These are phyloP conservation scores for Pyrochroa serraticornis DNA, from an alignment of 2,888 invertebrate genomes.

Conservation along the genomic window DNA sequence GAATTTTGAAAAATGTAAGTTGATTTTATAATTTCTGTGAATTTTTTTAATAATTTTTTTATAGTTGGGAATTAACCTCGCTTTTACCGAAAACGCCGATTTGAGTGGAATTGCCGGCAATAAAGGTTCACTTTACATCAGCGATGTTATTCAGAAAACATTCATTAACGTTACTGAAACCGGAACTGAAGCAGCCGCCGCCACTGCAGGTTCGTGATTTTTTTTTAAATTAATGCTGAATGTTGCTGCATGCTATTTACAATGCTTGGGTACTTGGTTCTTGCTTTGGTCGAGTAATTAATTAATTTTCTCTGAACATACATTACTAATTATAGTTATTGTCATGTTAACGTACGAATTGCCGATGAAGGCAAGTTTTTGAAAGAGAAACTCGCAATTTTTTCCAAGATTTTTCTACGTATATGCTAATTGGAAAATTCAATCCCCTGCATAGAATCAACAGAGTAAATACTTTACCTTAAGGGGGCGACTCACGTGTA, in stretches of 20 bases:
- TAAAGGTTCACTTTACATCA: constrained; percentile 39
- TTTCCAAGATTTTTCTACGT: no score
- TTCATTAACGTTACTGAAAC: constrained; percentile 53
- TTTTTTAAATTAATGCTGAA: neutral
- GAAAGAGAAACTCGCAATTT: no score
- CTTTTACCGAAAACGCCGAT: constrained; percentile 40
- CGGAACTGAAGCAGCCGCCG: constrained; percentile 55
- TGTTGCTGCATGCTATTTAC: neutral
- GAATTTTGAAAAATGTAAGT: constrained; percentile 38
- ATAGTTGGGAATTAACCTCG: constrained; percentile 39
- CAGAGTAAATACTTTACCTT: no score
- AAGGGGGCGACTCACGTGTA: no score
- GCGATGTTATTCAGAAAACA: constrained; percentile 51
- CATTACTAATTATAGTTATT: no score
- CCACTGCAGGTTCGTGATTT: constrained; percentile 45
- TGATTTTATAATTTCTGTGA: neutral
- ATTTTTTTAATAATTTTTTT: constrained; percentile 9
- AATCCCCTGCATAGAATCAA: no score
- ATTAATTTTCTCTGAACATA: no score
- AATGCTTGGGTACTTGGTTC: no score
- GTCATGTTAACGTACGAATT: no score
- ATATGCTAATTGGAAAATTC: no score
- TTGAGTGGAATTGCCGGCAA: constrained; percentile 44
- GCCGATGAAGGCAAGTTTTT: no score
- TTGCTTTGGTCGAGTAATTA: no score